A percentile compares a stretch with the other conserved stretches of the same genome.
phyloP scores from a whole-genome alignment of 2,797 vertebrate species.

The Sitta carolinensis region DNA sequence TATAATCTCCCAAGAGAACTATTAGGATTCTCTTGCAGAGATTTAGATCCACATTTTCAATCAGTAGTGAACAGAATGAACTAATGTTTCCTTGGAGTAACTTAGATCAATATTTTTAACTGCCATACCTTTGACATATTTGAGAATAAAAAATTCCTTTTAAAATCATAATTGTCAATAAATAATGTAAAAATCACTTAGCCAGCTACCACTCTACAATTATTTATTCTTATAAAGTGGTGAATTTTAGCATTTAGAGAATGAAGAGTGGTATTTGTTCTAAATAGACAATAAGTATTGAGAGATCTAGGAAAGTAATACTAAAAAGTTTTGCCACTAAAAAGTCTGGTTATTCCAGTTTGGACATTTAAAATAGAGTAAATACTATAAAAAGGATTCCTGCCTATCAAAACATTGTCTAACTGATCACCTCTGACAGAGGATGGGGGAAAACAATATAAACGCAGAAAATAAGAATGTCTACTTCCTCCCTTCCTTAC shows the following conservation, averaged over 20 bases:
- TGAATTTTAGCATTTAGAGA: slow-evolving; percentile 24
- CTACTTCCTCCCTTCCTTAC: not conserved
- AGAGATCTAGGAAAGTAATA: not conserved
- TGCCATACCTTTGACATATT: slow-evolving; percentile 29
- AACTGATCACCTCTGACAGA: not conserved
- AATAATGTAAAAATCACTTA: slow-evolving; percentile 34
- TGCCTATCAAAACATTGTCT: not conserved
- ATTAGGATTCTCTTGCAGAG: slow-evolving; percentile 7
- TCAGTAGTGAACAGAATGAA: slow-evolving; percentile 18
- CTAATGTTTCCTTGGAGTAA: slow-evolving; percentile 45
- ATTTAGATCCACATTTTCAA: slow-evolving; percentile 24
- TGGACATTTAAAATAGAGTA: not conserved
- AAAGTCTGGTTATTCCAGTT: not conserved
- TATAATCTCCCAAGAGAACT: slow-evolving; percentile 16
- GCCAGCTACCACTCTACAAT: slow-evolving; percentile 28
- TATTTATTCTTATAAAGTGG: slow-evolving; percentile 42
- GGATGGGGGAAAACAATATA: not conserved
- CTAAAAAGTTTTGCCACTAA: not conserved
- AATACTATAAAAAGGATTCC: not conserved
- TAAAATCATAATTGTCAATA: slow-evolving; percentile 53
- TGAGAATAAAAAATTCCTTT: slow-evolving; percentile 48
- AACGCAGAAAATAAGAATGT: not conserved
- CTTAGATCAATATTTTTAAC: slow-evolving; percentile 43
- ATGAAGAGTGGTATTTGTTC: not conserved
- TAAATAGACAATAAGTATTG: not conserved